Percentiles rank a stretch among this genome's conserved stretches.
Conservation (phyloP, 2,888 invertebrate genomes). For the Dicyrtoma fusca region DNA sequence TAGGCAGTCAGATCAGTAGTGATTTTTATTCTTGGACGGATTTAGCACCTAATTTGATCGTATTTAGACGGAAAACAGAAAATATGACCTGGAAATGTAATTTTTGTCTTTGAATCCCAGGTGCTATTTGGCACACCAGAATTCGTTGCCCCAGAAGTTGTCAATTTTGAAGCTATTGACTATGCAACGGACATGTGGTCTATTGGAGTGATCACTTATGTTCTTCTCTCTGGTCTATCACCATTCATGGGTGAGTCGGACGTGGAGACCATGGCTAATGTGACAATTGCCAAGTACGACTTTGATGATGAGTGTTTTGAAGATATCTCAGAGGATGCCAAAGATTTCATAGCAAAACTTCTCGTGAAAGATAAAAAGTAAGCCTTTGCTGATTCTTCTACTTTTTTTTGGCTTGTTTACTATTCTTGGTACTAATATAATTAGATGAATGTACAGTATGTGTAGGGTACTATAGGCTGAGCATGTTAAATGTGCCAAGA, state of each 20-base stretch:
- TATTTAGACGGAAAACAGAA: background rate
- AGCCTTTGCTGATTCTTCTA: slow-evolving; percentile 2
- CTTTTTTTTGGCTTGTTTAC: slow-evolving; percentile 1
- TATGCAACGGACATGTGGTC: slow-evolving; percentile 97
- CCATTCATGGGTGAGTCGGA: slow-evolving; percentile 99
- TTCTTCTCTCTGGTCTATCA: slow-evolving; percentile 78
- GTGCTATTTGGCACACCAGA: slow-evolving; percentile 98
- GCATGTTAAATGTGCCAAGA: no score
- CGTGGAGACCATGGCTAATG: slow-evolving; percentile 98
- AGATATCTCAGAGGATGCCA: slow-evolving; percentile 90
- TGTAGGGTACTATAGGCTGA: no score
- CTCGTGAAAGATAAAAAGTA: slow-evolving; percentile 90
- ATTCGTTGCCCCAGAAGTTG: slow-evolving; percentile 98
- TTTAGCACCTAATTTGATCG: background rate
- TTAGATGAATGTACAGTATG: no score
- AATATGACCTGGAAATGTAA: background rate
- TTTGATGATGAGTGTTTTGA: slow-evolving; percentile 97
- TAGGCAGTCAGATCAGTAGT: no score
- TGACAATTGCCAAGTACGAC: slow-evolving; percentile 95
- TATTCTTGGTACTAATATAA: no score
- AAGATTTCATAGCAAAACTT: slow-evolving; percentile 91
- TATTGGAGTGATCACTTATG: slow-evolving; percentile 53
- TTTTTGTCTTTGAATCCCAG: slow-evolving; percentile 50
- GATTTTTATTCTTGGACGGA: background rate
- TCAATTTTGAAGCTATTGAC: slow-evolving; percentile 96